Conservation (phyloP, 2,888 invertebrate species). For the Cremastobaeus sp. region DNA sequence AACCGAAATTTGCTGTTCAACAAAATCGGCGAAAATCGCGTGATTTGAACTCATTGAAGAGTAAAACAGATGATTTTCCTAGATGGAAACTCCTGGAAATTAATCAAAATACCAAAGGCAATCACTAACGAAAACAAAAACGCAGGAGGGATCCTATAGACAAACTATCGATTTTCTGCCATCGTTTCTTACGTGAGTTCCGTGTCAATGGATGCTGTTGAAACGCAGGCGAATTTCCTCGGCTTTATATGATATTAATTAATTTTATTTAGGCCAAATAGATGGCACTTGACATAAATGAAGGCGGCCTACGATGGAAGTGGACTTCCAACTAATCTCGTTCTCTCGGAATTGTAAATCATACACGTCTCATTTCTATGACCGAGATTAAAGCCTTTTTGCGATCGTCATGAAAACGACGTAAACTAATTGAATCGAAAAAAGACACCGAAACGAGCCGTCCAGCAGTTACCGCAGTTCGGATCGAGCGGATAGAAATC, state of each 20-base stretch:
- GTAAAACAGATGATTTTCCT: no score
- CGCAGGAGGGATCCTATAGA: neutral
- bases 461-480: neutral
- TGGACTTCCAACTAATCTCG: neutral
- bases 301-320: neutral
- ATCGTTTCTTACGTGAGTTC: neutral
- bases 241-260: constrained; percentile 7
- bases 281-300: constrained; percentile 8
- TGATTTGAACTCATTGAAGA: no score
- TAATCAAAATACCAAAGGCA: no score
- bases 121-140: no score
- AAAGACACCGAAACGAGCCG: constrained; percentile 4
- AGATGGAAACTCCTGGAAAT: no score
- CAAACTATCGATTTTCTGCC: neutral
- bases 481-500: constrained; percentile 11
- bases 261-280: constrained; percentile 8
- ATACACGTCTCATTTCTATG: no score
- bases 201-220: constrained; percentile 1
- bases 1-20: no score
- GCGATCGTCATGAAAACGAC: neutral
- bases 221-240: neutral
- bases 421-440: neutral
- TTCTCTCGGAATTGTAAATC: no score
- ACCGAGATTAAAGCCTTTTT: neutral
- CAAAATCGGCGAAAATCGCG: no score